Evolutionary conservation across 2,113 vertebrate genomes (phyloP).

Genomic region (Pampusana beccarii): DNA sequence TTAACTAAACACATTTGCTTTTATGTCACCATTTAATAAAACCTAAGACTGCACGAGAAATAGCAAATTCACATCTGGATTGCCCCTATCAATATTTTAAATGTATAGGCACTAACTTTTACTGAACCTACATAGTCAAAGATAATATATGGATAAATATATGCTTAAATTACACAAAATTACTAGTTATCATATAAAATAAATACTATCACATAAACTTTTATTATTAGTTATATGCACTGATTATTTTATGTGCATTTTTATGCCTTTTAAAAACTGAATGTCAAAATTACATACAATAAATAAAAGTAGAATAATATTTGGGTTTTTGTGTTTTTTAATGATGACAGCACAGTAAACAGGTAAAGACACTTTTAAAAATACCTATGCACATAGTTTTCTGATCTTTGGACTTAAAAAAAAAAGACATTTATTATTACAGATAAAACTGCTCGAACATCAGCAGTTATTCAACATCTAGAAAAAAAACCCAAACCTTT

Average conservation of each 20-base stretch:
- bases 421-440: not conserved
- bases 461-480: not conserved
- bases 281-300: constrained; percentile 21
- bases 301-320: not conserved
- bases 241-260: not conserved
- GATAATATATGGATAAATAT: not conserved
- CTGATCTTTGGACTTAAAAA: not conserved
- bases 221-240: not conserved
- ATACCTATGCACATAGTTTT: not conserved
- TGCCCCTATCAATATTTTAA: not conserved
- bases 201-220: not conserved
- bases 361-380: constrained; percentile 13
- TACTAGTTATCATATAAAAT: not conserved
- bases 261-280: not conserved
- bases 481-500: not conserved
- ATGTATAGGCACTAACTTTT: not conserved
- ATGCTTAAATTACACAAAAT: constrained; percentile 6
- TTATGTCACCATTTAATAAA: constrained; percentile 8
- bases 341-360: constrained; percentile 44
- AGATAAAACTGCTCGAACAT: not conserved
- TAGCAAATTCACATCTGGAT: not conserved
- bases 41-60: not conserved
- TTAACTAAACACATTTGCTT: constrained; percentile 65
- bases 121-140: constrained; percentile 13
- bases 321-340: not conserved